These are phyloP conservation scores for Aulostomus chinensis DNA, from an alignment of 2,797 vertebrate genomes.

Conservation along the genomic window DNA sequence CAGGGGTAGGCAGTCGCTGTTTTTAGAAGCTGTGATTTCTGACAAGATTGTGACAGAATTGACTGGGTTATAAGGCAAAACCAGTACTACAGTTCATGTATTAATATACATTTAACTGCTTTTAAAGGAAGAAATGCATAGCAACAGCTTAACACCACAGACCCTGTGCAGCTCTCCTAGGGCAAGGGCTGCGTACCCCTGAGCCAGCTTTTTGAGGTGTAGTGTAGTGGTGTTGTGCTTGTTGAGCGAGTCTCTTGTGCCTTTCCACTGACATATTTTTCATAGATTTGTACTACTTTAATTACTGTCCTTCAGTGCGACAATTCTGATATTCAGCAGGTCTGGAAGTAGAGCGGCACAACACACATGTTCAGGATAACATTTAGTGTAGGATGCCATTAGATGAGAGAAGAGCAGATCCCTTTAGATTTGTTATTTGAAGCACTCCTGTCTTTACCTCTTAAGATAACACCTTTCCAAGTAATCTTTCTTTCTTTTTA, in stretches of 20 bases:
- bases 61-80: too few species aligned
- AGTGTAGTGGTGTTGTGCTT: conserved; percentile 69
- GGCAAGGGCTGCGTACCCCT: conserved; percentile 22
- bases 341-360: conserved; percentile 77
- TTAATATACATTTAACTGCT: too few species aligned
- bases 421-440: conserved; percentile 31
- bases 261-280: conserved; percentile 77
- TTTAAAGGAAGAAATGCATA: too few species aligned
- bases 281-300: conserved; percentile 79
- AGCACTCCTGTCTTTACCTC: conserved; percentile 41
- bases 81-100: too few species aligned
- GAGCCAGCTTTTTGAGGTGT: conserved; percentile 57
- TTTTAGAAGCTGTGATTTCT: conserved; percentile 29
- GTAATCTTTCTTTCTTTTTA: conserved; percentile 36
- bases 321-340: conserved; percentile 80
- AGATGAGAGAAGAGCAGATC: conserved; percentile 15
- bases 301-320: conserved; percentile 72
- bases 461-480: conserved; percentile 11
- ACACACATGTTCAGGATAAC: conserved; percentile 58
- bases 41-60: too few species aligned
- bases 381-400: conserved; percentile 44
- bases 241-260: conserved; percentile 74
- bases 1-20: conserved; percentile 42
- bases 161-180: conserved; percentile 13
- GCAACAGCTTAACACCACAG: too few species aligned